Evolutionary conservation across 2,888 invertebrate species (phyloP).

Genomic region (Rhorus exstirpatorius): DNA sequence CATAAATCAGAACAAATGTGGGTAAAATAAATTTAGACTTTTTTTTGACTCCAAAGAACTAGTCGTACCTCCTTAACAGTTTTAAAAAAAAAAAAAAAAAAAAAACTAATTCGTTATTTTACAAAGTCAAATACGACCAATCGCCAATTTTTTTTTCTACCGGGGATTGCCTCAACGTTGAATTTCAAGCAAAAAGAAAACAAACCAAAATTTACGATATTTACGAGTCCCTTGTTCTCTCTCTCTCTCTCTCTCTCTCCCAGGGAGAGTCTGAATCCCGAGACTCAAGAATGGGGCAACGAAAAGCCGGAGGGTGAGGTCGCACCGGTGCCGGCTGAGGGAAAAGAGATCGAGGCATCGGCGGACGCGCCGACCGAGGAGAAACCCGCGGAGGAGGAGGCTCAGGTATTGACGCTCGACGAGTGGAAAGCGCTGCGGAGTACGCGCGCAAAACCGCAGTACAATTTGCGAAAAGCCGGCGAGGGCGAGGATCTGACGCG

Average conservation of each 20-base stretch:
- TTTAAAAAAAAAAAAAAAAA: too few species aligned
- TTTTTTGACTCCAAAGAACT: too few species aligned
- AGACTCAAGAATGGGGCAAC: slow-evolving; percentile 82
- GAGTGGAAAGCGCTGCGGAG: slow-evolving; percentile 97
- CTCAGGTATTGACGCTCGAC: slow-evolving; percentile 95
- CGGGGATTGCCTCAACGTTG: too few species aligned
- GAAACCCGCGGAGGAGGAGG: slow-evolving; percentile 91
- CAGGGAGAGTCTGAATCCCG: slow-evolving; percentile 84
- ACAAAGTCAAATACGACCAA: too few species aligned
- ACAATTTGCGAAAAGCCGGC: slow-evolving; percentile 96
- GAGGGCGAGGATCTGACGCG: slow-evolving; percentile 96
- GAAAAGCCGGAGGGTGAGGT: slow-evolving; percentile 87
- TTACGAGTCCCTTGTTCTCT: slow-evolving; percentile 1
- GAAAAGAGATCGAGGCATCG: slow-evolving; percentile 80
- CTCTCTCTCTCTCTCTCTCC: slow-evolving; percentile 24
- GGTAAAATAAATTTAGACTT: too few species aligned
- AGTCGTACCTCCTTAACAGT: too few species aligned
- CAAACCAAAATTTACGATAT: too few species aligned
- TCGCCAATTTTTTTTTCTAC: too few species aligned
- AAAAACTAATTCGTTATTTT: too few species aligned
- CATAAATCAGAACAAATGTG: too few species aligned
- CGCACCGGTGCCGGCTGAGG: slow-evolving; percentile 73
- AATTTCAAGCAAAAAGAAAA: too few species aligned
- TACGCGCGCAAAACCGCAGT: slow-evolving; percentile 93
- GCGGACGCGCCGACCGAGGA: slow-evolving; percentile 83